phyloP scores from a whole-genome alignment of 1,140 invertebrate species.

The Harpegnathos saltator region DNA sequence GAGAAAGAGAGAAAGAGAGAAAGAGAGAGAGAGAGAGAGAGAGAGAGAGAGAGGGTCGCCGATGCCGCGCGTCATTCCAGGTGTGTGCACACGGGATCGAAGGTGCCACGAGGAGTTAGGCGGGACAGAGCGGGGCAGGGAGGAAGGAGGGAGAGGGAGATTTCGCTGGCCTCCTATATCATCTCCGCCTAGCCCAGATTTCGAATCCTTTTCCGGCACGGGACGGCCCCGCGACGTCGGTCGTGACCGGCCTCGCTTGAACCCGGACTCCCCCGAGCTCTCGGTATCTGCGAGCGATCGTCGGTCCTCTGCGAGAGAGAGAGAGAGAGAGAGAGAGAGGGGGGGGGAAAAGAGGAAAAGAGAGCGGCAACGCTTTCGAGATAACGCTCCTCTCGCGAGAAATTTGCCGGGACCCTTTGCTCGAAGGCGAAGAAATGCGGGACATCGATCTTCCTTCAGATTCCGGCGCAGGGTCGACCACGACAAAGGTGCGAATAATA shows the following conservation, averaged over 20 bases:
- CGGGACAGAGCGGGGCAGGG: not conserved
- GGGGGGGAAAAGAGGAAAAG: constrained; percentile 39
- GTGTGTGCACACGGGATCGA: constrained; percentile 31
- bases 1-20: too few species aligned
- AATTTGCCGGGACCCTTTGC: constrained; percentile 47
- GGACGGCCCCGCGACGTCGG: constrained; percentile 23
- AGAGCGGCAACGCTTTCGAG: constrained; percentile 26
- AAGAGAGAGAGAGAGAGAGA: constrained; percentile 59
- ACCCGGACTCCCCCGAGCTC: constrained; percentile 53
- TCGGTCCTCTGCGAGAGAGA: constrained; percentile 36
- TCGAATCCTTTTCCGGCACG: constrained; percentile 63
- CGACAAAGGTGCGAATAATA: too few species aligned
- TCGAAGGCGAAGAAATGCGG: constrained; percentile 39
- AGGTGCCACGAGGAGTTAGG: constrained; percentile 1
- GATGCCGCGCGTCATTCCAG: constrained; percentile 20
- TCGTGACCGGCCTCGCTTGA: constrained; percentile 74
- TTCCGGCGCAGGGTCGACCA: not conserved
- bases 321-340: constrained; percentile 24
- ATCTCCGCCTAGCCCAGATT: constrained; percentile 70
- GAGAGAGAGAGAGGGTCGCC: constrained; percentile 36
- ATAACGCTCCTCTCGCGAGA: constrained; percentile 48
- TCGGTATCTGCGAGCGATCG: constrained; percentile 63
- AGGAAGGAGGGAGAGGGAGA: not conserved
- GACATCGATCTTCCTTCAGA: constrained; percentile 42
- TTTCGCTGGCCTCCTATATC: constrained; percentile 4